phyloP scores from a whole-genome alignment of 2,113 vertebrate species.

The Mohoua ochrocephala region DNA sequence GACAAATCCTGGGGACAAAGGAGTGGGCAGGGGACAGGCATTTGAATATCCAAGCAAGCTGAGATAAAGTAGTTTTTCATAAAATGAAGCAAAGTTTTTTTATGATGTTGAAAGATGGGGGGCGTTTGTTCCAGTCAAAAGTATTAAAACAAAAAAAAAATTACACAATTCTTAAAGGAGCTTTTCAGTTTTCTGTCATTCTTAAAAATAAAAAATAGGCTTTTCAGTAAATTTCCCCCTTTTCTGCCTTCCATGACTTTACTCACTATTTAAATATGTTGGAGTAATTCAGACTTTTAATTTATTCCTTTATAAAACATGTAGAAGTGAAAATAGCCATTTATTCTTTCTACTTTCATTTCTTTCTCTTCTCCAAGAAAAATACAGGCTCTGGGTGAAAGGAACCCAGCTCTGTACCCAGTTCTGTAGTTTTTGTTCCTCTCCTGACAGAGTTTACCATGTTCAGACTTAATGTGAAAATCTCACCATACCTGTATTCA shows the following conservation, averaged over 20 bases:
- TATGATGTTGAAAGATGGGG: neutral
- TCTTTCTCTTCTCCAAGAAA: slow-evolving; percentile 41
- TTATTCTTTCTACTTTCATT: slow-evolving; percentile 5
- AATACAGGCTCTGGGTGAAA: slow-evolving; percentile 8
- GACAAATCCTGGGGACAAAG: neutral
- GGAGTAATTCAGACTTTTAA: neutral
- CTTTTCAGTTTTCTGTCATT: neutral
- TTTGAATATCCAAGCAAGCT: neutral
- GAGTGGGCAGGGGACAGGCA: neutral
- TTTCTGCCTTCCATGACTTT: neutral
- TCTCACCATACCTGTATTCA: neutral
- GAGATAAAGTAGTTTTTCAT: neutral
- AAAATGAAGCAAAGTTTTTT: neutral
- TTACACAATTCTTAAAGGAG: neutral
- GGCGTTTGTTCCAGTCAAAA: neutral
- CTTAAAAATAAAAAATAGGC: neutral
- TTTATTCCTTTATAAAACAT: slow-evolving; percentile 38
- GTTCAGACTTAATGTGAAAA: neutral
- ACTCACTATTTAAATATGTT: neutral
- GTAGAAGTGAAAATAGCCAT: neutral
- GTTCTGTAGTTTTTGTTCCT: neutral
- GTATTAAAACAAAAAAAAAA: neutral
- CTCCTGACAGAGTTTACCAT: neutral
- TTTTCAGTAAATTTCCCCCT: neutral
- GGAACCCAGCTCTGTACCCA: neutral